Conservation (phyloP, 2,113 vertebrate genomes). For the Brachirus orientalis region DNA sequence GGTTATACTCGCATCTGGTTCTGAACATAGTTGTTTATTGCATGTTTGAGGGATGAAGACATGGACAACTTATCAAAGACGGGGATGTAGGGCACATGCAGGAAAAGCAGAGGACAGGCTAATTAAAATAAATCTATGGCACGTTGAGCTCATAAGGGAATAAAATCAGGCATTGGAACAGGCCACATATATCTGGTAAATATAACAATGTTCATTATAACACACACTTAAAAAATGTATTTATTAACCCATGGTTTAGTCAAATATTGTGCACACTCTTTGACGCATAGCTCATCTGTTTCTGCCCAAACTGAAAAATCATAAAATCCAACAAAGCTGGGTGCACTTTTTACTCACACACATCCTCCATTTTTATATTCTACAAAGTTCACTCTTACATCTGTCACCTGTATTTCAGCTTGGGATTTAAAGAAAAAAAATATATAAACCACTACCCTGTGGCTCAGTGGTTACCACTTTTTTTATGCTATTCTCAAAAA, state of each 20-base stretch:
- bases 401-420: constrained; percentile 1
- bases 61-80: not conserved
- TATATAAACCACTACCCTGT: not conserved
- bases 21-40: not conserved
- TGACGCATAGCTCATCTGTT: too few species aligned
- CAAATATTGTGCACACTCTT: too few species aligned
- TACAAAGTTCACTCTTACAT: not conserved
- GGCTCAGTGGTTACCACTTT: constrained; percentile 10
- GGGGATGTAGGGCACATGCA: constrained; percentile 15
- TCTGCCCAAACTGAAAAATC: constrained; percentile 9
- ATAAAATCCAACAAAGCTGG: too few species aligned
- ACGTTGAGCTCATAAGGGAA: constrained; percentile 39
- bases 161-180: constrained; percentile 40
- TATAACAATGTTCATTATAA: constrained; percentile 8
- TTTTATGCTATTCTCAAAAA: constrained; percentile 26
- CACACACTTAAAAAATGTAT: constrained; percentile 1
- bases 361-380: too few species aligned
- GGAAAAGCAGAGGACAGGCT: not conserved
- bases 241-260: constrained; percentile 6
- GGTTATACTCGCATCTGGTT: constrained; percentile 9
- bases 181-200: constrained; percentile 50
- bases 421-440: constrained; percentile 1
- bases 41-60: constrained; percentile 8
- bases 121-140: constrained; percentile 36
- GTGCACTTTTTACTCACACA: too few species aligned